Evolutionary conservation across 1,140 invertebrate genomes (phyloP), one percentile per base, ranked within the genome.

Genomic region (Tribolium castaneum): DNA sequence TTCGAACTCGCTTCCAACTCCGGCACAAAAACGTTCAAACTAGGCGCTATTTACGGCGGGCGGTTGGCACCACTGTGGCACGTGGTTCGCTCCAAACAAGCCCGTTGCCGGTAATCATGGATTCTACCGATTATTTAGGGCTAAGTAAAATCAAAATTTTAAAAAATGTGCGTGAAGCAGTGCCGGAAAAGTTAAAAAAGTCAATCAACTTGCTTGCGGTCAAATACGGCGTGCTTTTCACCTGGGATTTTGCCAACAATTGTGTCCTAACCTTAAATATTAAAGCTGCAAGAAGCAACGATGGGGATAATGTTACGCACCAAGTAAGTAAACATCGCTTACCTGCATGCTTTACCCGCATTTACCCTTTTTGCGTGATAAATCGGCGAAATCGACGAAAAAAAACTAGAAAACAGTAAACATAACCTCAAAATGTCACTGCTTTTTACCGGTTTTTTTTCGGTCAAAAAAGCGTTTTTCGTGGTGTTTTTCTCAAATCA

Each of bases 171-270:
- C 89, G 89, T 76, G 86, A 88, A 39, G 86, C 86, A 81, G 85
- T 92, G 7, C 85, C 88, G 9, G 88, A 89, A 82, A 86, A 86
- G 35, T 87, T 86, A 70, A 88, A 86, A n/a, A 91, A 92, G 75
- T 89, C 92, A 12, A 86, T 88, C 52, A 92, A 92, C 85, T 88
- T 92, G 54, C 81, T 92, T 5, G 89, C 90, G 78, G 88, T 92
- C 35, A 89, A 89, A 52, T 91, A 93, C 77, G 90, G 91, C 83
- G 88, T 92, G 78, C 86, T 92, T 12, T 93, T 90, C 80, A 87
- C 90, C 73, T 93, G 92, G 92, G 89, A 90, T 83, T 87, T 89
- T 1, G 84, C 89, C 14, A 91, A 92, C 84, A 90, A 89, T 80
- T 92, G 91, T 85, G 87, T 92, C 62, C 87, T 90, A 75, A 88